Evolutionary conservation across 2,888 invertebrate species (phyloP).

Genomic region (Erebia aethiops): DNA sequence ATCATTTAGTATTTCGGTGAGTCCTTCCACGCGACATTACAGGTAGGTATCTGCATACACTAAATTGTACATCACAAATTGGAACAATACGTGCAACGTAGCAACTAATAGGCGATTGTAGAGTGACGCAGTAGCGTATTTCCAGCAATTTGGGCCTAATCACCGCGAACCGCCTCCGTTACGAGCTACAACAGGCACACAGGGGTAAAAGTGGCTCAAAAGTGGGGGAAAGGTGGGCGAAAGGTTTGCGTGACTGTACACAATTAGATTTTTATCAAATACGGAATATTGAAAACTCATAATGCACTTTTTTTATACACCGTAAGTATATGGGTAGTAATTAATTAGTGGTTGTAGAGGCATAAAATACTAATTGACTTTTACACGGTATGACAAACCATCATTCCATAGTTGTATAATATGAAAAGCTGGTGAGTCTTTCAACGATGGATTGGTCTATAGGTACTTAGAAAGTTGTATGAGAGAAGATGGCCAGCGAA

Average conservation of each 20-base stretch:
- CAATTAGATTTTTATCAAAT: slow-evolving; percentile 24
- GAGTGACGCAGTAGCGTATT: slow-evolving; percentile 41
- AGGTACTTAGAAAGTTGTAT: too few relatives aligned
- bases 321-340: slow-evolving; percentile 10
- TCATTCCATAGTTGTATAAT: neutral
- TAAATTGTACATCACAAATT: slow-evolving; percentile 21
- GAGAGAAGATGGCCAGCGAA: too few relatives aligned
- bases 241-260: slow-evolving; percentile 28
- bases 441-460: too few relatives aligned
- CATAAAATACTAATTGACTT: neutral
- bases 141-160: slow-evolving; percentile 40
- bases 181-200: slow-evolving; percentile 19
- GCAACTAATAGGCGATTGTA: slow-evolving; percentile 32
- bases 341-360: slow-evolving; percentile 11
- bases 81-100: slow-evolving; percentile 33
- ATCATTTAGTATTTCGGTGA: too few relatives aligned
- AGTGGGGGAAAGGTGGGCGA: slow-evolving; percentile 10
- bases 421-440: neutral
- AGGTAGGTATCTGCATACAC: neutral
- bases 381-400: neutral
- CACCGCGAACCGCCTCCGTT: slow-evolving; percentile 25
- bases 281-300: slow-evolving; percentile 31
- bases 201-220: slow-evolving; percentile 3
- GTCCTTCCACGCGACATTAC: neutral
- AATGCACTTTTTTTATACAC: slow-evolving; percentile 17